Percentiles rank a stretch among this genome's conserved stretches.
phyloP scores from a whole-genome alignment of 2,888 invertebrate species.

The Hirtodrosophila trivittata region DNA sequence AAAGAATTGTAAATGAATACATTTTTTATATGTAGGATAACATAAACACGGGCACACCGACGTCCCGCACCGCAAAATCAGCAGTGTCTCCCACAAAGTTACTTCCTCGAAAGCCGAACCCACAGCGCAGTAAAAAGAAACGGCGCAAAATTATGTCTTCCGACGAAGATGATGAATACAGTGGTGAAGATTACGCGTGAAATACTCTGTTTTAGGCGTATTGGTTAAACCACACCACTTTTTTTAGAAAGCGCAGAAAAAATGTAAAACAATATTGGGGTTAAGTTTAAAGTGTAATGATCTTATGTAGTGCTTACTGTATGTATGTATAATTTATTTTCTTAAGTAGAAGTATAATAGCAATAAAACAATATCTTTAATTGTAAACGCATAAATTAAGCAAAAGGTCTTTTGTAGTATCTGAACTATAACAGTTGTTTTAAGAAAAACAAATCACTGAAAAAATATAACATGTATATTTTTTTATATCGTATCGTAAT shows the following conservation, averaged over 20 bases:
- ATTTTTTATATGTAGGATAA: conserved; percentile 41
- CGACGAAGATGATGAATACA: conserved; percentile 87
- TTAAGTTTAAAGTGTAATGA: conserved; percentile 37
- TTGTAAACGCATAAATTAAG: conserved; percentile 22
- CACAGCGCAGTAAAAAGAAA: conserved; percentile 83
- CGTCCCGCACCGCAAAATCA: conserved; percentile 41
- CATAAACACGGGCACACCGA: conserved; percentile 24
- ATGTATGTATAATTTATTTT: conserved; percentile 57
- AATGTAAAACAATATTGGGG: conserved; percentile 20
- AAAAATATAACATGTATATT: conserved; percentile 42
- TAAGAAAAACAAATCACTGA: conserved; percentile 31
- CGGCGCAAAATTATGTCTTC: conserved; percentile 85
- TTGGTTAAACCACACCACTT: conserved; percentile 35
- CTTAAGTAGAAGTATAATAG: conserved; percentile 40
- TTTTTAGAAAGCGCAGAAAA: conserved; percentile 19
- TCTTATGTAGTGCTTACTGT: conserved; percentile 46
- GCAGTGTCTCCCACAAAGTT: conserved; percentile 43
- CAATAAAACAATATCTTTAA: conserved; percentile 38
- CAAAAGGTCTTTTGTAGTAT: conserved; percentile 34
- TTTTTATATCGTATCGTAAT: conserved; percentile 33
- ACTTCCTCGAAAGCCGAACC: conserved; percentile 64
- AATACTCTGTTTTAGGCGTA: conserved; percentile 26
- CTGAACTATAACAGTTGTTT: conserved; percentile 32
- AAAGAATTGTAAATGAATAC: background rate
- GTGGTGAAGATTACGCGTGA: conserved; percentile 85